Base-by-base conservation (phyloP, 1,140 invertebrate genomes). In the Zaprionus africanus region DNA sequence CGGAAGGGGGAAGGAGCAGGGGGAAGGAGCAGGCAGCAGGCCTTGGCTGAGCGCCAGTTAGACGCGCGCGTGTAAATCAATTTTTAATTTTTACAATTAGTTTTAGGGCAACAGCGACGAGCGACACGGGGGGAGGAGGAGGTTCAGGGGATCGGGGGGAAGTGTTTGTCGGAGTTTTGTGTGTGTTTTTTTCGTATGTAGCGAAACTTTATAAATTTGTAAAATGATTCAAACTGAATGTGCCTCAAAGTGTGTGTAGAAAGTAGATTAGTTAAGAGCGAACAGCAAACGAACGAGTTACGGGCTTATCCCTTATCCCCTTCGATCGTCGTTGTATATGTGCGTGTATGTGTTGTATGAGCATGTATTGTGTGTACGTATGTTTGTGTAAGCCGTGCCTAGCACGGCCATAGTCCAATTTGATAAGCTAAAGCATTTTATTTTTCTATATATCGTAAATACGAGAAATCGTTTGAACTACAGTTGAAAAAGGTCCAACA, bases 71-170 rank as follows among this genome's bases (percentile, higher is more conserved):
- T 74, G 70, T 84, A 88, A 87, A 87, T 87, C 84, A 87, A 84
- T 88, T 88, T 87, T 88, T 84, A 84, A 81, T 88, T 88, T 90
- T 90, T 68, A 88, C 81, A 88, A 88, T 88, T 88, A 88, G 84
- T 90, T 81, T 66, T 68, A 78, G 53, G 51, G 17, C 22, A 49
- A 41, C 38, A n/a, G 71, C 15, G 24, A 22, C 15, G 17, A 2
- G 28, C 28, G 28, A 28, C 28, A 28, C 28, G 28, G 7, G 7
- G 28, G 28, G 28, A 7, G 28, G 6, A 43, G 62, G n/a, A 1
- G 57, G 22, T 2, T 1, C 22, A 11, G 9, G 19, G 17, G 51
- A 19, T 6, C n/a, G 62, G 41, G 34, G 19, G 22, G 43, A 28
- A 34, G 31, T 51, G 56, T 54, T 31, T 54, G 46, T 57, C 60